A percentile compares a stretch with the other conserved stretches of the same genome.
These are phyloP conservation scores for Cyphomyrus plagiostoma DNA, from an alignment of 2,113 vertebrate genomes.

Conservation along the genomic window DNA sequence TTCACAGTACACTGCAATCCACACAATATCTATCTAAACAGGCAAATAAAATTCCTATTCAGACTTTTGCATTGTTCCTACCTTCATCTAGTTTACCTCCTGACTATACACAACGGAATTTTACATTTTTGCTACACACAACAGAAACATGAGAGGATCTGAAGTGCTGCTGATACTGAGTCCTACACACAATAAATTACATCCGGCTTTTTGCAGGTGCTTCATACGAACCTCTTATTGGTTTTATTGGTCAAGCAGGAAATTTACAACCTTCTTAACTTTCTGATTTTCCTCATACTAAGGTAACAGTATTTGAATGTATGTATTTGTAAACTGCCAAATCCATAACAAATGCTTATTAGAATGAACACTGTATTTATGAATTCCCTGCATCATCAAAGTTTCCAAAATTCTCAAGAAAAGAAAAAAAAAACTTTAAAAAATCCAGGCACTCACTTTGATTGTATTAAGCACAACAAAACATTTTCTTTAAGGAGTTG, in stretches of 20 bases:
- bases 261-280: not conserved
- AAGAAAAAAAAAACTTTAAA: conserved; percentile 48
- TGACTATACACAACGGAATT: not conserved
- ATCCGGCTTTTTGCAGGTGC: not conserved
- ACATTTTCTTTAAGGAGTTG: conserved; percentile 67
- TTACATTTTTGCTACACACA: not conserved
- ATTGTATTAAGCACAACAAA: conserved; percentile 75
- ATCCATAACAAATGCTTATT: conserved; percentile 20
- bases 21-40: not conserved
- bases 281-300: not conserved
- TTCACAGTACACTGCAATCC: not conserved
- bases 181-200: not conserved
- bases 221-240: not conserved
- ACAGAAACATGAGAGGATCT: not conserved
- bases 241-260: not conserved
- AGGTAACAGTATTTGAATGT: not conserved
- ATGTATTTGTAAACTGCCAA: not conserved
- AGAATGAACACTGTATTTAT: conserved; percentile 53
- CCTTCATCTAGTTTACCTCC: not conserved
- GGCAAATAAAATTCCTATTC: not conserved
- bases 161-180: not conserved
- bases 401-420: conserved; percentile 59
- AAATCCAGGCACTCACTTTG: conserved; percentile 77
- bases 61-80: not conserved
- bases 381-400: conserved; percentile 70